phyloP scores from a whole-genome alignment of 1,140 invertebrate species.

The Rhysida immarginata region DNA sequence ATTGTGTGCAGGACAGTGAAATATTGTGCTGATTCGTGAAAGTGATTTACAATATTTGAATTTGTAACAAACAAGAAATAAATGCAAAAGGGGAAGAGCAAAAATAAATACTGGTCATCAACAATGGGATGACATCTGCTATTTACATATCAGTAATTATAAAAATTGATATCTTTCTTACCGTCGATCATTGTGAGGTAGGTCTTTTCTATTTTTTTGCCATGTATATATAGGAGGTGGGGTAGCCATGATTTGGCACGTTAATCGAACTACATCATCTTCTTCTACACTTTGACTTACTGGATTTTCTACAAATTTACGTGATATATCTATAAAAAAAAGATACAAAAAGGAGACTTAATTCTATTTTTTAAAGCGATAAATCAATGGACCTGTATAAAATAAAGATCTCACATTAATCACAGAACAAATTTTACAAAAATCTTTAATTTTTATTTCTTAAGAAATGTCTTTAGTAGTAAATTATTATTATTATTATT shows the following conservation, averaged over 20 bases:
- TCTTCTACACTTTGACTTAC: constrained; percentile 31
- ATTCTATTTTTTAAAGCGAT: neutral
- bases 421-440: too few species aligned
- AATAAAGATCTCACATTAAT: neutral
- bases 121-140: too few species aligned
- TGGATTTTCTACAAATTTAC: constrained; percentile 33
- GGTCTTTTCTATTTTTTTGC: constrained; percentile 33
- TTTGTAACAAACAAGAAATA: too few species aligned
- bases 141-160: too few species aligned
- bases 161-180: neutral
- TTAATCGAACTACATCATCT: constrained; percentile 35
- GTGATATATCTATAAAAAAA: constrained; percentile 29
- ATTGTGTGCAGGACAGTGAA: too few species aligned
- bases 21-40: too few species aligned
- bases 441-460: too few species aligned
- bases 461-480: too few species aligned
- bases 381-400: neutral
- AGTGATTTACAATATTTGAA: too few species aligned
- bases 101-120: too few species aligned
- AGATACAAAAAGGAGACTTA: constrained; percentile 7
- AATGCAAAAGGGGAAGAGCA: too few species aligned
- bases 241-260: constrained; percentile 38
- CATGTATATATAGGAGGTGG: constrained; percentile 37
- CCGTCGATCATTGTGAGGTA: constrained; percentile 24
- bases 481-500: too few species aligned